Base-by-base conservation (phyloP, 2,113 vertebrate species). In the Willisornis vidua region DNA sequence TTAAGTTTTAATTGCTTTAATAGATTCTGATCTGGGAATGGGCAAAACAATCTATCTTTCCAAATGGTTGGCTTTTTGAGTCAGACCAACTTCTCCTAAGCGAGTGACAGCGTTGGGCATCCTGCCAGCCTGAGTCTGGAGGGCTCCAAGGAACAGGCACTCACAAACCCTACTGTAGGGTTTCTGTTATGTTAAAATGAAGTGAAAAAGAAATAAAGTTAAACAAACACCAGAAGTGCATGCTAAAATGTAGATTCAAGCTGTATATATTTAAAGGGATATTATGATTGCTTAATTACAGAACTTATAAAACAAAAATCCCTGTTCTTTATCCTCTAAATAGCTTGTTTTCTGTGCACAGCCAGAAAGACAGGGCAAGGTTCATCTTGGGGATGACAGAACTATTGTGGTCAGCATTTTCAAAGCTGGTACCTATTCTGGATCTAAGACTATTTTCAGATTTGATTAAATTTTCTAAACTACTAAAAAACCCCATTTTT, bases 141-240 rank as follows among this genome's bases (percentile, higher is more conserved):
- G 76, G 68, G 84, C 89, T 87, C 65, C 0, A 4, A n/a, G 13
- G 58, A 89, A 2, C 61, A 25, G 48, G 61, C 61, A 12, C n/a
- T 63, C 83, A 29, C 43, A 57, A 67, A 81, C 37, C 52, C 86
- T 66, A 71, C 31, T 73, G 31, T 5, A 66, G 28, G 10, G 51
- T 45, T 82, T 23, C 84, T 41, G 4, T 57, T 85, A 51, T 41
- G 4, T 57, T 85, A 51, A 78, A 89, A 95, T 48, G 85, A 75
- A 87, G 71, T 91, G 78, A 85, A 95, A 59, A 91, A 91, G 85
- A 79, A 96, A 85, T 81, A 57, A 87, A 91, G 89, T 77, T 86
- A 93, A 93, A 91, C 78, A 89, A 96, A 93, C 71, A 90, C 28
- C 81, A 94, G 89, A 91, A 89, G 43, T 45, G 45, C 67, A 85